These are phyloP conservation scores for Passer montanus DNA, from an alignment of 2,113 vertebrate genomes.

Conservation along the genomic window DNA sequence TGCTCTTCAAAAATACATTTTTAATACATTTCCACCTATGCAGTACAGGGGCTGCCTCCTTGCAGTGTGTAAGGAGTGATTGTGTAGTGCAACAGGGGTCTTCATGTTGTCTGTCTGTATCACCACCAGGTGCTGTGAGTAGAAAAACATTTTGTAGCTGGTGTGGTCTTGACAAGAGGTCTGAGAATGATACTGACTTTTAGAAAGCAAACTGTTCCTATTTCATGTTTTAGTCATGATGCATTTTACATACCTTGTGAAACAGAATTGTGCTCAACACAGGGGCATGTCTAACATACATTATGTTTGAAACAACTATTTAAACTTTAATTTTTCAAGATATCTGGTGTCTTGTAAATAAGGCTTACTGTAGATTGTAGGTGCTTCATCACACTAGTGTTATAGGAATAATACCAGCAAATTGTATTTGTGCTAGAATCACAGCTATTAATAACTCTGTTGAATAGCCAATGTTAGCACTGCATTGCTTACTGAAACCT, in stretches of 20 bases:
- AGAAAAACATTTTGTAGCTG: not conserved
- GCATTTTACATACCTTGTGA: not conserved
- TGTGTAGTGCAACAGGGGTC: rapidly evolving
- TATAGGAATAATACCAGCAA: not conserved
- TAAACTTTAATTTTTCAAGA: not conserved
- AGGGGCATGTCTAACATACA: not conserved
- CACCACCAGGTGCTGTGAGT: not conserved
- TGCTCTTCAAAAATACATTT: not conserved
- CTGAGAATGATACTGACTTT: not conserved
- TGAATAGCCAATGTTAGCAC: not conserved
- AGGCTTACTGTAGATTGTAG: not conserved
- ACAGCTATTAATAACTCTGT: not conserved
- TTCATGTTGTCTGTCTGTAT: not conserved
- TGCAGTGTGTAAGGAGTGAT: not conserved
- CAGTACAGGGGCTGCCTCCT: not conserved
- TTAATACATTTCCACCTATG: not conserved
- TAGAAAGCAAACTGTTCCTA: not conserved
- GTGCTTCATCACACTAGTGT: not conserved
- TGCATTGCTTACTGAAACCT: not conserved
- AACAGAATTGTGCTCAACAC: not conserved
- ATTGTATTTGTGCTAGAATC: not conserved
- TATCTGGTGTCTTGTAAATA: not conserved
- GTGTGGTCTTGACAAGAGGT: not conserved
- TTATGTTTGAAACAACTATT: not conserved
- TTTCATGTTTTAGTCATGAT: not conserved